Evolutionary conservation across 2,888 invertebrate species (phyloP).

Genomic region (Paralinhomoeus sp.): DNA sequence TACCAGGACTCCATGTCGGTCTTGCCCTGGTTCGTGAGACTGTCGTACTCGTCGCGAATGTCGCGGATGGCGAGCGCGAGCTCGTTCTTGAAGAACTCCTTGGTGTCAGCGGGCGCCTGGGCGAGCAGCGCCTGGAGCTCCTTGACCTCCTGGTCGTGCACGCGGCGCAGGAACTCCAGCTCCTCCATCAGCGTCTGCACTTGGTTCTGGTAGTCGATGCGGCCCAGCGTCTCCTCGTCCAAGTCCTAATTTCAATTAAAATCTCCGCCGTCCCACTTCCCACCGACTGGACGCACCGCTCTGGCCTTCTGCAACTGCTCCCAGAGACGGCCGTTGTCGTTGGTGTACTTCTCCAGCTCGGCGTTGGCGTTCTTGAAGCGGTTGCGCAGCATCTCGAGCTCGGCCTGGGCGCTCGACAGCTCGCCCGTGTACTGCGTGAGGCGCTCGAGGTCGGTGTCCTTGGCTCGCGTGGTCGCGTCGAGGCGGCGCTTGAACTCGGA

Average conservation of each 20-base stretch:
- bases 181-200: conserved; percentile 27
- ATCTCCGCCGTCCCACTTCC: too few species aligned
- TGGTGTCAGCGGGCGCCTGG: conserved; percentile 23
- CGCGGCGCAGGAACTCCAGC: conserved; percentile 21
- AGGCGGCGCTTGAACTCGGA: conserved; percentile 20
- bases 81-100: conserved; percentile 34
- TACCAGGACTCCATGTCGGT: conserved; percentile 34
- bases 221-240: conserved; percentile 28
- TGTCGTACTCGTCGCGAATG: conserved; percentile 31
- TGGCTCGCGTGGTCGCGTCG: conserved; percentile 20
- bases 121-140: conserved; percentile 24
- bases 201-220: conserved; percentile 26
- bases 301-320: conserved; percentile 24
- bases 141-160: conserved; percentile 20
- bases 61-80: conserved; percentile 32
- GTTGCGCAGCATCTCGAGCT: conserved; percentile 23
- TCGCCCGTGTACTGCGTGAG: conserved; percentile 20
- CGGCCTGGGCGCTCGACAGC: conserved; percentile 20
- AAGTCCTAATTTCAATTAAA: conserved; percentile 12
- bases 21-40: conserved; percentile 28
- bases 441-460: conserved; percentile 20
- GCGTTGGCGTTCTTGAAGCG: conserved; percentile 20
- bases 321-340: conserved; percentile 21
- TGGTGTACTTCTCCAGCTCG: conserved; percentile 21
- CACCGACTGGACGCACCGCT: conserved; percentile 7